Percentiles rank a stretch among this genome's conserved stretches.
Conservation (phyloP, 2,797 vertebrate species). For the Knipowitschia caucasica region DNA sequence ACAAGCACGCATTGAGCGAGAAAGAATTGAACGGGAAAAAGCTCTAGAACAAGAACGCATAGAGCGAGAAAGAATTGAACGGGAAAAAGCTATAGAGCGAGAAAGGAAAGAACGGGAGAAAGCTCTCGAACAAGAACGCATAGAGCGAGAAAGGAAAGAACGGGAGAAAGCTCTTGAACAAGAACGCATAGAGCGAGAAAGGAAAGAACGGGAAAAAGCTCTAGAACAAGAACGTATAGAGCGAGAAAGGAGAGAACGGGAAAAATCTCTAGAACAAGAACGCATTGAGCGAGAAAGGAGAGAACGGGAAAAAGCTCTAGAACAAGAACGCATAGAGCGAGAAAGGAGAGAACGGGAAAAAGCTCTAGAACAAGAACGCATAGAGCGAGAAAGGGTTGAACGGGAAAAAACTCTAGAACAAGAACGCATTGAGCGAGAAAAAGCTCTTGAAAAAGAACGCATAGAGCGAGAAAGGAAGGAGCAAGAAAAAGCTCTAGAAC, state of each 20-base stretch:
- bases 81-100: slow-evolving; percentile 16
- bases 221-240: slow-evolving; percentile 29
- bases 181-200: slow-evolving; percentile 38
- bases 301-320: slow-evolving; percentile 28
- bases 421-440: slow-evolving; percentile 9
- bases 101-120: slow-evolving; percentile 14
- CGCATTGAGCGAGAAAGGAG: slow-evolving; percentile 27
- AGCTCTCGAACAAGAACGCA: slow-evolving; percentile 34
- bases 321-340: slow-evolving; percentile 21
- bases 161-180: slow-evolving; percentile 35
- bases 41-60: slow-evolving; percentile 34
- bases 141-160: slow-evolving; percentile 40
- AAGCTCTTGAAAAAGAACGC: slow-evolving; percentile 31
- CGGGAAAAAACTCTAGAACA: slow-evolving; percentile 14
- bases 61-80: slow-evolving; percentile 24
- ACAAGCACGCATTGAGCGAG: slow-evolving; percentile 22
- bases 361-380: slow-evolving; percentile 18
- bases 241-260: slow-evolving; percentile 30
- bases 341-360: slow-evolving; percentile 35
- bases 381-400: slow-evolving; percentile 19
- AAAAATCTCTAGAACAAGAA: slow-evolving; percentile 22
- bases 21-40: slow-evolving; percentile 30
- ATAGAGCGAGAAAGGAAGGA: slow-evolving; percentile 18
- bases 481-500: slow-evolving; percentile 33
- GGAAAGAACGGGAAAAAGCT: slow-evolving; percentile 29